These are phyloP conservation scores for Fistularia commersonii DNA, from an alignment of 2,797 vertebrate genomes.

Conservation along the genomic window DNA sequence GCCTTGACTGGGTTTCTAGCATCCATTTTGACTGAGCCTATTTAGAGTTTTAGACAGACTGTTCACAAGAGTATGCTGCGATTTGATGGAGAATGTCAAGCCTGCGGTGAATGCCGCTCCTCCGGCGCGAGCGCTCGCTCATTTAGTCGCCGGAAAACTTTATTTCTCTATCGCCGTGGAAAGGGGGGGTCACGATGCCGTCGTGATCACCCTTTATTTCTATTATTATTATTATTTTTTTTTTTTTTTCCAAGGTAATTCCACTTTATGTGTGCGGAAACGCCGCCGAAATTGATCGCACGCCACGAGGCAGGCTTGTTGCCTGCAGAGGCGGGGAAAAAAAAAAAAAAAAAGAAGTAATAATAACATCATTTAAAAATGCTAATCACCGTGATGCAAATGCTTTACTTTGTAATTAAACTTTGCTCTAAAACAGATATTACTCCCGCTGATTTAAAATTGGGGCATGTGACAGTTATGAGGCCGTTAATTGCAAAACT, in stretches of 20 bases:
- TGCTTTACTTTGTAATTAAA: constrained; percentile 77
- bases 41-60: constrained; percentile 73
- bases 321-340: constrained; percentile 18
- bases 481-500: constrained; percentile 79
- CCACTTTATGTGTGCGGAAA: constrained; percentile 29
- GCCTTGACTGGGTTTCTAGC: constrained; percentile 69
- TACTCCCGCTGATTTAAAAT: constrained; percentile 77
- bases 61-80: constrained; percentile 65
- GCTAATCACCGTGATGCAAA: constrained; percentile 71
- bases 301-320: constrained; percentile 10
- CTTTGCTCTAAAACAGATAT: constrained; percentile 79
- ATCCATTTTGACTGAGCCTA: constrained; percentile 70
- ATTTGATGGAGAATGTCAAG: constrained; percentile 70
- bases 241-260: constrained; percentile 30
- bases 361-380: constrained; percentile 71
- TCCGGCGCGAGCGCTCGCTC: constrained; percentile 45
- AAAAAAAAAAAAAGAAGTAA: constrained; percentile 20
- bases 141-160: constrained; percentile 57
- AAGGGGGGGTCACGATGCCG: constrained; percentile 32
- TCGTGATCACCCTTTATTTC: no score
- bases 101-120: constrained; percentile 56
- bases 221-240: no score
- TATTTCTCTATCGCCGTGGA: constrained; percentile 54
- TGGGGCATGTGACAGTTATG: constrained; percentile 79
- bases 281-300: constrained; percentile 12